phyloP scores from a whole-genome alignment of 2,797 vertebrate genomes.

The Crocidura indochinensis region DNA sequence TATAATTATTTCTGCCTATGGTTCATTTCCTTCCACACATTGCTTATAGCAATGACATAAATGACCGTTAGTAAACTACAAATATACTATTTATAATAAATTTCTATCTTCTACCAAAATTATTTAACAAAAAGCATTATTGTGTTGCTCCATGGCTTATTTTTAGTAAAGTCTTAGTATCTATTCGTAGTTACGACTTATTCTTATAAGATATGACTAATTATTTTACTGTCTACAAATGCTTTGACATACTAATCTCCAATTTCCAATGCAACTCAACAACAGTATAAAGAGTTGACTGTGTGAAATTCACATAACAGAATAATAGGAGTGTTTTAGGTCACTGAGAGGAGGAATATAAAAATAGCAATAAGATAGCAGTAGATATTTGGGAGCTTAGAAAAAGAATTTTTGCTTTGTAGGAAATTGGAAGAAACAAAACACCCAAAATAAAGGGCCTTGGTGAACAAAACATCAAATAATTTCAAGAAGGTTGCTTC shows the following conservation, averaged over 20 bases:
- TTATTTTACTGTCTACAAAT: constrained; percentile 1
- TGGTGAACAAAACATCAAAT: background rate
- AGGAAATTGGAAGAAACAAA: background rate
- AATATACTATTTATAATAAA: constrained; percentile 42
- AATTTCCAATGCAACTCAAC: background rate
- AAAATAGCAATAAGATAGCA: background rate
- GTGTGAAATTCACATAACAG: background rate
- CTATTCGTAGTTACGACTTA: background rate
- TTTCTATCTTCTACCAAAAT: constrained; percentile 46
- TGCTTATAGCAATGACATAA: constrained; percentile 51
- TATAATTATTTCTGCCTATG: constrained; percentile 67
- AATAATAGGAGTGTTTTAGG: background rate
- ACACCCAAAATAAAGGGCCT: background rate
- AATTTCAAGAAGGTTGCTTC: background rate
- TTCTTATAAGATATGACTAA: background rate
- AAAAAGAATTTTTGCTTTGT: background rate
- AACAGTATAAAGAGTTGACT: background rate
- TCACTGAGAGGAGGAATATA: background rate
- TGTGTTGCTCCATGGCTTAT: background rate
- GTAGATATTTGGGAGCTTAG: background rate
- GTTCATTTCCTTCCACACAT: constrained; percentile 55
- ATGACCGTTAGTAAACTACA: constrained; percentile 68
- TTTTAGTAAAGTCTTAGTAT: background rate
- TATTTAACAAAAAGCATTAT: constrained; percentile 33
- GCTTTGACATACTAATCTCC: background rate